Conservation (phyloP, 2,113 vertebrate species). For the Malaclemys terrapin region DNA sequence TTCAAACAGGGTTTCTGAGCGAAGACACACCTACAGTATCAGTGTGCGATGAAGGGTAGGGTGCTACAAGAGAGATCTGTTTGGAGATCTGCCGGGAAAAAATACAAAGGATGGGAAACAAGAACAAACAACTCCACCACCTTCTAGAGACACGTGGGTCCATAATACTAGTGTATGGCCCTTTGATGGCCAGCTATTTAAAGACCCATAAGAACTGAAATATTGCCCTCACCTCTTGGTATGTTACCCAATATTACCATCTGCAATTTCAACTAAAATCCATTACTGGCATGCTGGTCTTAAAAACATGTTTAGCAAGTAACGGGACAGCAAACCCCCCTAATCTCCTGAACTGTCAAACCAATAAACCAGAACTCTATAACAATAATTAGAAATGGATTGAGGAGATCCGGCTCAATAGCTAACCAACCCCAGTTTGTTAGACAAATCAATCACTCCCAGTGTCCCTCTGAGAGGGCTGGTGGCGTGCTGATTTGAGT, state of each 20-base stretch:
- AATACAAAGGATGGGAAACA: too few relatives aligned
- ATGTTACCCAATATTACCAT: background rate
- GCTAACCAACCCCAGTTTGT: background rate
- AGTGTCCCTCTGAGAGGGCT: background rate
- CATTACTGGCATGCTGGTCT: background rate
- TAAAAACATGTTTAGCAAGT: background rate
- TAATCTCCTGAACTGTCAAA: background rate
- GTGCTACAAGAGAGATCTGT: too few relatives aligned
- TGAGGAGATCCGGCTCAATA: background rate
- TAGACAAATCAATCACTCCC: background rate
- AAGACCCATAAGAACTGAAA: background rate
- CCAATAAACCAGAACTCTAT: background rate
- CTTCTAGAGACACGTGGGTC: background rate
- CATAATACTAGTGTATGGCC: background rate
- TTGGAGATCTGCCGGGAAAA: too few relatives aligned
- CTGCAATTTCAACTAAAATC: background rate
- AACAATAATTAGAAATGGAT: background rate
- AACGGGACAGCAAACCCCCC: background rate
- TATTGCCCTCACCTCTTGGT: background rate
- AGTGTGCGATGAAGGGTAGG: too few relatives aligned
- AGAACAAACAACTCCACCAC: too few relatives aligned
- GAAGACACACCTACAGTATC: too few relatives aligned
- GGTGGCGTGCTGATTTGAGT: background rate
- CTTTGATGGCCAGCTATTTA: background rate
- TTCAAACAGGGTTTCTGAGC: too few relatives aligned